A percentile compares a stretch with the other conserved stretches of the same genome.
These are phyloP conservation scores for Neocrepidodera transversa DNA, from an alignment of 2,888 invertebrate species.

Conservation along the genomic window DNA sequence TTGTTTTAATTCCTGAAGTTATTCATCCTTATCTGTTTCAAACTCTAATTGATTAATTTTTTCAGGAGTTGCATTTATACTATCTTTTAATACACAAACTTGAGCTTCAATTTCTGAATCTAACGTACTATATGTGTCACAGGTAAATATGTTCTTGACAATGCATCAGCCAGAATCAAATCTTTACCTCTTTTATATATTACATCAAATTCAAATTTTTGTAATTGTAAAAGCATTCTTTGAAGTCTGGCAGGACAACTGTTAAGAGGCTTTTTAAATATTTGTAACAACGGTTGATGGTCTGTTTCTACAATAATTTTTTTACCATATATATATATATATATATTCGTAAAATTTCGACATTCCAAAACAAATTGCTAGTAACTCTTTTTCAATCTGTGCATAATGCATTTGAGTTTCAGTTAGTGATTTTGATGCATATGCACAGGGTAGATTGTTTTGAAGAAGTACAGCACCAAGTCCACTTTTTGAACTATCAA, in stretches of 20 bases:
- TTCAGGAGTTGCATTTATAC: neutral
- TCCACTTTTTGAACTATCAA: too few relatives aligned
- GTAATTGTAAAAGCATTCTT: neutral
- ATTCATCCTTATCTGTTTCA: slow-evolving; percentile 3
- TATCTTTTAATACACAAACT: neutral
- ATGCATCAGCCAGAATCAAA: neutral
- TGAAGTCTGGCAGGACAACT: slow-evolving; percentile 1
- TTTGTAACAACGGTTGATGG: too few relatives aligned
- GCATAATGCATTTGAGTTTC: too few relatives aligned
- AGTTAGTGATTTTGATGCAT: too few relatives aligned
- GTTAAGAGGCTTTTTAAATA: neutral
- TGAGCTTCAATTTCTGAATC: neutral
- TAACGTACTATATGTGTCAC: neutral
- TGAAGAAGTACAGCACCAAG: too few relatives aligned
- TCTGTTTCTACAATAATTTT: too few relatives aligned
- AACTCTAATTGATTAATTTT: neutral
- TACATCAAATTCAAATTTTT: neutral
- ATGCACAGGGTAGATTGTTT: too few relatives aligned
- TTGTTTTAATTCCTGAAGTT: slow-evolving; percentile 8
- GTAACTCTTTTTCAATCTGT: too few relatives aligned
- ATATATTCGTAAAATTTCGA: too few relatives aligned
- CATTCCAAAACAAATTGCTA: too few relatives aligned
- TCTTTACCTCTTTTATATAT: neutral
- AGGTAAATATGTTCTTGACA: neutral
- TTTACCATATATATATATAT: too few relatives aligned